These are phyloP conservation scores for Stegana nigrithorax DNA, from an alignment of 2,888 invertebrate species.

Conservation along the genomic window DNA sequence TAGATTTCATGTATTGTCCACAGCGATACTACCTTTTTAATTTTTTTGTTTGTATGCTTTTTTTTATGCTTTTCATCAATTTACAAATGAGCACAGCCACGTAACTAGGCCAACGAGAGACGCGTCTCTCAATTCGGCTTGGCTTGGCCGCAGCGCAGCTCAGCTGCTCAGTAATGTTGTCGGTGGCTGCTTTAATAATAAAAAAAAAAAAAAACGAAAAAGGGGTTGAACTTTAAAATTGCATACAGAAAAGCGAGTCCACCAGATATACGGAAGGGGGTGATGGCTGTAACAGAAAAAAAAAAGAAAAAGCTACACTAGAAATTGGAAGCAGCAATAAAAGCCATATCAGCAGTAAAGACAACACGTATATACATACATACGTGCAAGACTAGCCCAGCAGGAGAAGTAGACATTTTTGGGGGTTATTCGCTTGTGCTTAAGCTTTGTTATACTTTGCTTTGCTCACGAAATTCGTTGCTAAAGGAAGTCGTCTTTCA, in stretches of 20 bases:
- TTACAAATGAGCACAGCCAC: neutral
- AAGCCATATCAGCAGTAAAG: too few relatives aligned
- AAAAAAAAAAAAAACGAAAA: neutral
- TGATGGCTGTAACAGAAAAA: neutral
- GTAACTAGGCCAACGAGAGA: slow-evolving; percentile 14
- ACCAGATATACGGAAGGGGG: neutral
- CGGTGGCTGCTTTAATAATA: neutral
- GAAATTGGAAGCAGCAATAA: neutral
- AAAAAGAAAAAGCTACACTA: neutral
- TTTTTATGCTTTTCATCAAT: neutral
- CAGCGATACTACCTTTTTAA: too few relatives aligned
- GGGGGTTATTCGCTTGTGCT: neutral
- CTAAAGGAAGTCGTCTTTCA: neutral
- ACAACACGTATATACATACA: neutral
- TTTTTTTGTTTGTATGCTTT: neutral
- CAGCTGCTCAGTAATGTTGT: neutral
- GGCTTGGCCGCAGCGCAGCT: neutral
- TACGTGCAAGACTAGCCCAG: too few relatives aligned
- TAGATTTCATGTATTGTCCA: too few relatives aligned
- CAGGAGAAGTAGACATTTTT: neutral
- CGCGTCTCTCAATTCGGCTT: neutral
- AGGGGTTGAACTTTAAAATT: slow-evolving; percentile 11
- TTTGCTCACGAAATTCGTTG: slow-evolving; percentile 70
- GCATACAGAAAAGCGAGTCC: neutral
- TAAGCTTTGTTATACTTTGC: too few relatives aligned